These are phyloP conservation scores for Rhabdophis nuchalis DNA, from an alignment of 2,797 vertebrate species.

Conservation along the genomic window DNA sequence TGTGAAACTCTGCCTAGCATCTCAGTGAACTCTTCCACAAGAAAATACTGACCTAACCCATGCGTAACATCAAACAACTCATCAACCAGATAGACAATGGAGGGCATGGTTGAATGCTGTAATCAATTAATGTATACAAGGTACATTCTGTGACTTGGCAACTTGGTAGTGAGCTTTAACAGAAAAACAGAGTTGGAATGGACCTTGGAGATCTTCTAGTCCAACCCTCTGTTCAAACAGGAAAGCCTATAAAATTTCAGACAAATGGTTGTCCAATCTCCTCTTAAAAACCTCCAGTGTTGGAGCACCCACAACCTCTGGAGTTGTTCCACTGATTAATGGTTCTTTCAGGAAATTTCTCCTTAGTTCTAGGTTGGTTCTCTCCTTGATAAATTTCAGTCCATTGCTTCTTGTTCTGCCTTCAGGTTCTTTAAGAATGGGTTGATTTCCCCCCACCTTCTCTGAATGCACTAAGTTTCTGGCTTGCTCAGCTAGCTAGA, in stretches of 20 bases:
- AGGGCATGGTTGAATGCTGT: not conserved
- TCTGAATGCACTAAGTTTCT: not conserved
- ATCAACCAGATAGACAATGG: not conserved
- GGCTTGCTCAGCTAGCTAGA: not conserved
- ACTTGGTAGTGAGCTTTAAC: not conserved
- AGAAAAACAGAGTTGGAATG: not conserved
- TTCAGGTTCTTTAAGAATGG: not conserved
- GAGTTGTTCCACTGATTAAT: not conserved
- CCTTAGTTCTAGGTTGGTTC: not conserved
- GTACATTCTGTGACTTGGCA: not conserved
- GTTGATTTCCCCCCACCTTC: rapidly evolving
- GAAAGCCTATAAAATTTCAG: not conserved
- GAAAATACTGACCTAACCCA: not conserved
- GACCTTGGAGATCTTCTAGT: not conserved
- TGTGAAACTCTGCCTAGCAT: not conserved
- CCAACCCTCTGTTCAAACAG: not conserved
- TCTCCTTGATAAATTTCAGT: not conserved
- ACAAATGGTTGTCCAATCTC: not conserved
- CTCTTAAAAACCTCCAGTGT: not conserved
- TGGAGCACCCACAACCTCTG: not conserved
- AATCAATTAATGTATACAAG: not conserved
- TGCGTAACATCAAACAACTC: not conserved
- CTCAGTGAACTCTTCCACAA: not conserved
- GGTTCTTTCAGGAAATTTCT: too few relatives aligned
- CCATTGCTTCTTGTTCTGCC: not conserved